Evolutionary conservation across 2,888 invertebrate species (phyloP), one percentile per base, ranked within the genome.

Genomic region (Phorcus lineatus): DNA sequence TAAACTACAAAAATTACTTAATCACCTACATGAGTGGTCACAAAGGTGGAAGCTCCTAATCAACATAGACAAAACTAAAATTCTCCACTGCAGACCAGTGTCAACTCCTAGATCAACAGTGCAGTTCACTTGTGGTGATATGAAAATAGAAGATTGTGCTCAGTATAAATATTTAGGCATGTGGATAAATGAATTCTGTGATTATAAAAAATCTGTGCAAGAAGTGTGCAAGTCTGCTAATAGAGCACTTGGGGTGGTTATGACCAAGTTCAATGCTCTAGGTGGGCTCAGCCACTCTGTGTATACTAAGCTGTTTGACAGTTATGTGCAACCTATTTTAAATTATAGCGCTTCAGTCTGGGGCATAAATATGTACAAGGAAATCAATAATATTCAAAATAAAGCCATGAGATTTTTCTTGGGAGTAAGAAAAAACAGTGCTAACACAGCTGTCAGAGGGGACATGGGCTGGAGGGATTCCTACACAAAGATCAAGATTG

Each of bases 201-300:
- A 55, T 19, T 66, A 66, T 24, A 66, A 24, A 66, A 66, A n/a
- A 24, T 22, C 66, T 9, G 66, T 66, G 66, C 66, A 66, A 66
- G 24, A 66, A 66, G 66, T 66, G 66, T 66, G 66, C 19, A n/a
- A 24, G 24, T n/a, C 19, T n/a, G 24, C 24, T 16, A 22, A 24
- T 24, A 19, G 24, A 22, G 19, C 66, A 22, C 66, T 22, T 24
- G 66, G 28, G 4, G 66, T 66, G 28, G 24, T 66, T 22, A 62
- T 62, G 66, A 22, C 22, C 19, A 66, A 66, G 66, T 66, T 66
- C 24, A 66, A 66, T 11, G 28, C 22, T 24, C 66, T 66, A 4
- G 66, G 66, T 66, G 66, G 66, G 2, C 66, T 22, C 2, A 66
- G 66, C 11, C 66, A 66, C 66, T 66, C 66, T 66, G 66, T 66